These are phyloP conservation scores for Rhynchotus rufescens DNA, from an alignment of 2,797 vertebrate genomes.

Conservation along the genomic window DNA sequence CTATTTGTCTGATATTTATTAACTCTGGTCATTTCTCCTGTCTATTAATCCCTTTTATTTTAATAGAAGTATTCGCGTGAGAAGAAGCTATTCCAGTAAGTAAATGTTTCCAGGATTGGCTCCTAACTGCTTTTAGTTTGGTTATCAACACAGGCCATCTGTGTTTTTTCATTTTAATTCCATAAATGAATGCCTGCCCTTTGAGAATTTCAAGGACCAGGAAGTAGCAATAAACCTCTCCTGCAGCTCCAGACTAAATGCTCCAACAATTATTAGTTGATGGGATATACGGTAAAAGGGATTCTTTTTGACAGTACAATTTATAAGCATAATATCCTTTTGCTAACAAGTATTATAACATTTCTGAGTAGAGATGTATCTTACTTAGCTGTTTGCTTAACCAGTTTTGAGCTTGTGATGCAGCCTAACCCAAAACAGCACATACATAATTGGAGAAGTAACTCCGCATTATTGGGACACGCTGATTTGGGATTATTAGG, in stretches of 20 bases:
- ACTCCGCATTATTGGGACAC: background rate
- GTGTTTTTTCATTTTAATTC: slow-evolving; percentile 47
- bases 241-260: background rate
- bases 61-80: background rate
- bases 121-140: slow-evolving; percentile 9
- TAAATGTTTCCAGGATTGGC: background rate
- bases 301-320: background rate
- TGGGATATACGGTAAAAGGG: background rate
- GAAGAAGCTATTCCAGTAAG: slow-evolving; percentile 4
- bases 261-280: background rate
- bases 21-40: background rate
- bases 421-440: background rate
- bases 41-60: background rate
- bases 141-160: slow-evolving; percentile 43
- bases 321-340: slow-evolving; percentile 14
- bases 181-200: slow-evolving; percentile 3
- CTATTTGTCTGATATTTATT: background rate
- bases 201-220: slow-evolving; percentile 25
- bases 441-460: slow-evolving; percentile 8
- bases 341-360: background rate
- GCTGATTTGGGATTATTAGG: background rate
- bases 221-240: slow-evolving; percentile 8
- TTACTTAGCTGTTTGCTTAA: slow-evolving; percentile 10
- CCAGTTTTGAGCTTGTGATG: background rate
- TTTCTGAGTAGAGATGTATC: slow-evolving; percentile 21